These are phyloP conservation scores for Sparidentex hasta DNA, from an alignment of 2,797 vertebrate species.

Conservation along the genomic window DNA sequence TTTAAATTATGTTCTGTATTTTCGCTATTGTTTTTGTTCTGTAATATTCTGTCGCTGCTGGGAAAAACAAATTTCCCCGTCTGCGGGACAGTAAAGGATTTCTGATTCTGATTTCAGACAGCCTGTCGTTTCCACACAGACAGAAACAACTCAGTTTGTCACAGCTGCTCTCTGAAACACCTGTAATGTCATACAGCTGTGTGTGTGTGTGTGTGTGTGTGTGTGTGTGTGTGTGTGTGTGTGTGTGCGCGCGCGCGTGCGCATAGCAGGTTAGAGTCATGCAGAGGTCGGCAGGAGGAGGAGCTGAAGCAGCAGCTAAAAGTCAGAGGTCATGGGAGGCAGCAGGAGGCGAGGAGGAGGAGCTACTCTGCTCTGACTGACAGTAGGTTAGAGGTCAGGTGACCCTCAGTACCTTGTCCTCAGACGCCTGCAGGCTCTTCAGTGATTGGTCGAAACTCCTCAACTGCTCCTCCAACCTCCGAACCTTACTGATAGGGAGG, in stretches of 20 bases:
- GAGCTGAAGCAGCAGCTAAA: constrained; percentile 59
- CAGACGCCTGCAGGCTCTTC: constrained; percentile 93
- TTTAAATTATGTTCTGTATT: no score
- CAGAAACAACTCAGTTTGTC: no score
- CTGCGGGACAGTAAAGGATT: no score
- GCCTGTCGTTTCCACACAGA: no score
- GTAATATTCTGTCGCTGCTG: no score
- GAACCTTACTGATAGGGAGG: constrained; percentile 89
- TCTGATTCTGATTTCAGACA: no score
- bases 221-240: neutral
- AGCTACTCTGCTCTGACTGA: constrained; percentile 32
- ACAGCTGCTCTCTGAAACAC: no score
- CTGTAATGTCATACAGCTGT: no score
- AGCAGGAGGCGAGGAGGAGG: constrained; percentile 42
- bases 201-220: neutral
- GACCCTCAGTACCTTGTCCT: constrained; percentile 92
- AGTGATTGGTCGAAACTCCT: constrained; percentile 92
- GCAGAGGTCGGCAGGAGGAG: constrained; percentile 47
- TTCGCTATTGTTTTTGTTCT: no score
- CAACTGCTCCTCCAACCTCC: constrained; percentile 92
- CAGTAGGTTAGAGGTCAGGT: constrained; percentile 33
- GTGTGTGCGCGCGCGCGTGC: no score
- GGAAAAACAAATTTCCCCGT: no score
- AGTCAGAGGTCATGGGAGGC: constrained; percentile 49
- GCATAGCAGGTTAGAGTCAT: constrained; percentile 41